phyloP scores from a whole-genome alignment of 2,797 vertebrate genomes.

The Acipenser oxyrinchus region DNA sequence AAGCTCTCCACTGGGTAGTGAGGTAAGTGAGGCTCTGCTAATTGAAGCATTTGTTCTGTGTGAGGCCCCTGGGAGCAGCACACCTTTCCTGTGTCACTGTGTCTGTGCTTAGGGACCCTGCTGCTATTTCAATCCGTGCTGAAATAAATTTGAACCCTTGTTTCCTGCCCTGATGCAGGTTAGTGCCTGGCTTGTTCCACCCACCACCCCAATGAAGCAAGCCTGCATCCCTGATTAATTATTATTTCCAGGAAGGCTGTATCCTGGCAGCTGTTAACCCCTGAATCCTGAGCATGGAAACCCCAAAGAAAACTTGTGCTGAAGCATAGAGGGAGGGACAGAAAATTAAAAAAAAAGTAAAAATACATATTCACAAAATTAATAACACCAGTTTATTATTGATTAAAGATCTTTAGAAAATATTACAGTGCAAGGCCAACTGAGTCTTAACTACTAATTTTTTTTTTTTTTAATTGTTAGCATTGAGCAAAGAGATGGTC shows the following conservation, averaged over 20 bases:
- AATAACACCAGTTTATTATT: no score
- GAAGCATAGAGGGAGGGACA: background rate
- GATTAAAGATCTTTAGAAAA: no score
- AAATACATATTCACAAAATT: no score
- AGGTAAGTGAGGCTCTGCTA: no score
- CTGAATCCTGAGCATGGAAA: constrained; percentile 30
- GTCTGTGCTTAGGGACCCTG: background rate
- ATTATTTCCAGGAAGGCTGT: background rate
- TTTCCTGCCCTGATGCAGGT: constrained; percentile 9
- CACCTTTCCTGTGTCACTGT: background rate
- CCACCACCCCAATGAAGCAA: constrained; percentile 4
- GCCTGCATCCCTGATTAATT: background rate
- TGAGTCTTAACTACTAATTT: no score
- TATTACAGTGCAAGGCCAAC: no score
- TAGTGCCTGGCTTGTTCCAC: background rate
- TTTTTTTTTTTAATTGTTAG: no score
- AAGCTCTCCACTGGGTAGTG: no score
- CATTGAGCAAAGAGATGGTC: no score
- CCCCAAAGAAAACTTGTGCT: background rate
- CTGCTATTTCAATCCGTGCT: constrained; percentile 9
- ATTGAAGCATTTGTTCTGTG: no score
- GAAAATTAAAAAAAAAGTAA: no score
- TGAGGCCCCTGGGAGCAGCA: no score
- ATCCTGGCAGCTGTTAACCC: constrained; percentile 24
- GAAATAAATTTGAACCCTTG: background rate